A percentile compares a stretch with the other conserved stretches of the same genome.
phyloP scores from a whole-genome alignment of 1,140 invertebrate genomes.

The Pseudomyrmex gracilis region DNA sequence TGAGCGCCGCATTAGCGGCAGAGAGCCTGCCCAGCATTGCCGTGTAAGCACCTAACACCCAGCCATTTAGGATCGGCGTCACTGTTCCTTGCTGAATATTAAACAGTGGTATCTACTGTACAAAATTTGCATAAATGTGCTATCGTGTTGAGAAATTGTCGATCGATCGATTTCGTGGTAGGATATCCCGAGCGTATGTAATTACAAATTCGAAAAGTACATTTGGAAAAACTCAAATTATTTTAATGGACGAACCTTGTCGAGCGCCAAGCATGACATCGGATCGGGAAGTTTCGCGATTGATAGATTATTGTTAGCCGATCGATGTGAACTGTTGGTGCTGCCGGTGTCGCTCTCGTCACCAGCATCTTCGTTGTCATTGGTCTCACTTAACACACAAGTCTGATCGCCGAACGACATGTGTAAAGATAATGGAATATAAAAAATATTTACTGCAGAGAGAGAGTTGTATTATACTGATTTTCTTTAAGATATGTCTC shows the following conservation, averaged over 20 bases:
- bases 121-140: too few relatives aligned
- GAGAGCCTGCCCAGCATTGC: slow-evolving; percentile 84
- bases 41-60: slow-evolving; percentile 83
- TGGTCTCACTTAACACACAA: slow-evolving; percentile 71
- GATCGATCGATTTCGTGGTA: neutral
- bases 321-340: slow-evolving; percentile 80
- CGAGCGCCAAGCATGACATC: slow-evolving; percentile 80
- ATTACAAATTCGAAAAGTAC: neutral
- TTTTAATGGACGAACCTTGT: slow-evolving; percentile 75
- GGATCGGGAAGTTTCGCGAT: slow-evolving; percentile 77
- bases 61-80: slow-evolving; percentile 81
- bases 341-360: slow-evolving; percentile 82
- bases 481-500: neutral
- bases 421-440: neutral
- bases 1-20: slow-evolving; percentile 82
- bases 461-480: too few relatives aligned
- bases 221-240: neutral
- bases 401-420: slow-evolving; percentile 66
- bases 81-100: slow-evolving; percentile 78
- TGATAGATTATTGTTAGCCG: slow-evolving; percentile 81
- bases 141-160: too few relatives aligned
- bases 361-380: slow-evolving; percentile 80
- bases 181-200: neutral
- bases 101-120: neutral
- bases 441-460: neutral